Evolutionary conservation across 2,113 vertebrate genomes (phyloP), one percentile per base, ranked within the genome.

Genomic region (Serilophus lunatus): DNA sequence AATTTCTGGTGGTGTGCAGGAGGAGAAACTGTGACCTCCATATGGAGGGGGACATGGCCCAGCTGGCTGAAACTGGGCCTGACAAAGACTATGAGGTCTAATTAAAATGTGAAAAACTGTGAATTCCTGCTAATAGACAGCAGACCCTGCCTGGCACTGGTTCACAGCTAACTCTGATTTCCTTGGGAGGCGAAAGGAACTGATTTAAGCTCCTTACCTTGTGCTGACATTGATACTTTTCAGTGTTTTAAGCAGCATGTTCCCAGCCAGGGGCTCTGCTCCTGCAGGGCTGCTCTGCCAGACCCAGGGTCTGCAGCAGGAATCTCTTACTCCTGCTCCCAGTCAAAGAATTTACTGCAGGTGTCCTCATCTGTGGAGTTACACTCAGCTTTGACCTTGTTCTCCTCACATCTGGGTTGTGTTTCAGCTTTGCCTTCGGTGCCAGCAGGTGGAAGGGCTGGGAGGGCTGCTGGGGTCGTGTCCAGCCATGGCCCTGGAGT

Each of bases 21-120:
- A 90, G 90, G 49, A 93, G 88, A 38, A 45, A 14, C 79, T 12
- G 3, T 93, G 92, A 92, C 82, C 92, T 81, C 86, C 95, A 81
- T 86, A 50, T 96, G 95, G 90, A 92, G 64, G 63, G 57, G 68
- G 76, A 45, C 5, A 2, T 60, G 50, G 82, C 90, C 92, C 86
- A 95, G 90, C 96, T 94, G 90, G 53, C 71, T 92, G 75, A 57
- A 92, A 82, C 90, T 17, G 51, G 86, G 85, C 19, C 92, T 77
- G 71, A 38, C 88, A 94, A 83, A 57, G 79, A 15, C 95, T 57
- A 38, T 3, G 54, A 80, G 50, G 91, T 63, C 68, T 92, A 83
- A 97, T 95, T 93, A 96, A 94, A 96, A 97, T 63, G 95, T 95
- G 92, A 90, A 93, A 96, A 94, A 53, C 88, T 88, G 92, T 74